Evolutionary conservation across 2,113 vertebrate species (phyloP).

Genomic region (Hypocryptadius cinnamomeus): DNA sequence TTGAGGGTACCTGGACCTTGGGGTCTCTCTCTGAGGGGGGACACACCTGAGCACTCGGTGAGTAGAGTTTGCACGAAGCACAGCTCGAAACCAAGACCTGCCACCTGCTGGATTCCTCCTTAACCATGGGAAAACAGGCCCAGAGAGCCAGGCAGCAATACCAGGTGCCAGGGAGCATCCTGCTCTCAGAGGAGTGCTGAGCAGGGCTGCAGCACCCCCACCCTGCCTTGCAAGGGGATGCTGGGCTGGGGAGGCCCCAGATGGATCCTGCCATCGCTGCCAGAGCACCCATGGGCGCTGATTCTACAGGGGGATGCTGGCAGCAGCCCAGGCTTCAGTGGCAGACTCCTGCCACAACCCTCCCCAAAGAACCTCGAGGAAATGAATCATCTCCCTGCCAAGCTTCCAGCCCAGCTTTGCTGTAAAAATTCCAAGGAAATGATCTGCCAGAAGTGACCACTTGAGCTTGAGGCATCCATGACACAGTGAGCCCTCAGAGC

Average conservation of each 20-base stretch:
- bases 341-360: not conserved
- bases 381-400: not conserved
- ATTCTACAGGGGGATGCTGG: not conserved
- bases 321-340: not conserved
- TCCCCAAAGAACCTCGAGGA: not conserved
- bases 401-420: not conserved
- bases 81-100: not conserved
- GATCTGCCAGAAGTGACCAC: not conserved
- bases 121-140: not conserved
- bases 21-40: not conserved
- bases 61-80: not conserved
- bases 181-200: not conserved
- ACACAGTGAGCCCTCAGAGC: not conserved
- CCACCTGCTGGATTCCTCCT: not conserved
- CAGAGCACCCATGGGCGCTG: not conserved
- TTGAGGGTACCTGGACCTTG: not conserved
- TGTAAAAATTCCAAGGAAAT: not conserved
- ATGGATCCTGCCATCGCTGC: not conserved
- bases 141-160: not conserved
- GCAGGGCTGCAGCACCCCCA: not conserved
- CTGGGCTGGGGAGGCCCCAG: not conserved
- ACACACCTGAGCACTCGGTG: fast-evolving
- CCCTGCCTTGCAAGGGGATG: not conserved
- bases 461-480: not conserved
- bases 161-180: not conserved